Base-by-base conservation (phyloP, 2,797 vertebrate species). In the Sebastes oblongus region DNA sequence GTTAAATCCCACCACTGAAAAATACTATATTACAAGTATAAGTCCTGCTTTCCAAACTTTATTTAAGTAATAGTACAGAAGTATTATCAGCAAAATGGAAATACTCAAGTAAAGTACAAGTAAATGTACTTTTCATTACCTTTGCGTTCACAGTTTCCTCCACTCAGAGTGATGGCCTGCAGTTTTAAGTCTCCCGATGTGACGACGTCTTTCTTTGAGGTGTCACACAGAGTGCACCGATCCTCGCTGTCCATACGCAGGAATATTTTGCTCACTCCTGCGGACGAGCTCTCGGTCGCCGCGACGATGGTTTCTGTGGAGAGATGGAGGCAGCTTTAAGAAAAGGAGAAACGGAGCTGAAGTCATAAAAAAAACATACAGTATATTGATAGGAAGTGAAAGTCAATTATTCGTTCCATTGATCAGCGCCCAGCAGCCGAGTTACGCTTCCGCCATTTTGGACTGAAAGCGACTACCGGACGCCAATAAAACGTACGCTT, bases 81-180 rank as follows among this genome's bases (percentile, higher is more conserved):
- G 59, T 61, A 20, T 32, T n/a, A 30, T 61, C 18, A 32, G 59
- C 5, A 18, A 59, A 59, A 30, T 36, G 34, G 11, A 8, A 29
- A 18, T 46, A 55, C 27, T 34, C 2, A 1, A 66, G 29, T 16
- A n/a, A 22, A 34, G 59, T 34, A 13, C 20, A 60, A 20, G 4
- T 54, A 52, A 4, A 56, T 18, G 25, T 58, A n/a, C 5, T 50
- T 9, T 3, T 56, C 3, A 2, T n/a, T 84, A 95, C 94, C 93
- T 92, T 62, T 92, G 39, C 3, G 12, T 0, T 79, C 2, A 2
- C 1, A 0, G 4, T 80, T 11, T 16, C 88, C 89, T 6, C 72
- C 92, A n/a, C 58, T 89, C 25, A 94, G 90, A 0, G 85, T 88
- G 65, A 92, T 32, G 6, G 95, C 93, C 60, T 83, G 27, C 46